Evolutionary conservation across 2,888 invertebrate species (phyloP), one percentile per base, ranked within the genome.

Genomic region (Acrobasis consociella): DNA sequence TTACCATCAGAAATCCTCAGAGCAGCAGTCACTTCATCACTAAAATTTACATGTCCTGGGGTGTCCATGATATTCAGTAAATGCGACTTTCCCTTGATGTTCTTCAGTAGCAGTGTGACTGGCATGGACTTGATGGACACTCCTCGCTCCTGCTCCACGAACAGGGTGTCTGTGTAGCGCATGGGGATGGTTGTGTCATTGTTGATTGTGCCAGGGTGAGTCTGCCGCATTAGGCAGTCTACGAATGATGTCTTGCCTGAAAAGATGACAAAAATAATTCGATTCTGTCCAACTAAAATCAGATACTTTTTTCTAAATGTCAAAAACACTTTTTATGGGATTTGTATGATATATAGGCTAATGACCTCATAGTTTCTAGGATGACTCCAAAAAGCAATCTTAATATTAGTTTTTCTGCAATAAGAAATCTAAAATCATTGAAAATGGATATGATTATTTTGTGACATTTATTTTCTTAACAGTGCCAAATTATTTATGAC

Each of bases 11-110:
- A 95, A 70, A 99, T 93, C 66, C 99, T 95, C 93, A 99, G 96
- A 0, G 99, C 98, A 5, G 99, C 99, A 0, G 99, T 99, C 3
- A 97, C 98, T 91, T 99, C 99, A 90, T 99, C 99, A 39, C 99
- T 99, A 85, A 99, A 99, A 85, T 99, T 99, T 0, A 99, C 99
- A 92, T 99, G 99, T 1, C 99, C 97, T 0, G 97, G 99, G 0
- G 99, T 99, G 80, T 99, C 99, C 89, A 99, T 98, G 62, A 99
- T 95, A 80, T 99, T 99, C 79, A 99, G 93, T 49, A 99, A 93
- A 85, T 96, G 99, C n/a, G 99, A 99, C 87, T 99, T 99, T 64
- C 97, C 96, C 81, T 97, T 97, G 0, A 98, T 95, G 83, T 99
- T 98, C 73, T 97, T 98, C 67, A 99, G 89, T 0, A 99, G 94